Evolutionary conservation across 1,140 invertebrate species (phyloP).

Genomic region (Apis florea): DNA sequence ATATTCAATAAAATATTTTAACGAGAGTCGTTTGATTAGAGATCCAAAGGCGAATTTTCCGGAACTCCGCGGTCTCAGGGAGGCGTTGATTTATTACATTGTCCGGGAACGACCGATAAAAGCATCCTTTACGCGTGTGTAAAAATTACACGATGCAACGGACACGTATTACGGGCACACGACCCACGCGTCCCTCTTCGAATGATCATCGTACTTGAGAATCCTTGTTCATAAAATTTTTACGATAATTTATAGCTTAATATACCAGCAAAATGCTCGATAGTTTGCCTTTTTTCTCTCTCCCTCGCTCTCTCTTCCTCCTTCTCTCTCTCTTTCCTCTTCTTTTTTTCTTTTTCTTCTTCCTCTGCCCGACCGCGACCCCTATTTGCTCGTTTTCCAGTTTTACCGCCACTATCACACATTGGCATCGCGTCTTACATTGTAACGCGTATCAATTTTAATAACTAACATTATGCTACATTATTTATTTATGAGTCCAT

Average conservation of each 20-base stretch:
- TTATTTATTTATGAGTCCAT: neutral
- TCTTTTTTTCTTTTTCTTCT: neutral
- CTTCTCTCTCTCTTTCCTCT: neutral
- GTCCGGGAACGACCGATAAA: constrained; percentile 35
- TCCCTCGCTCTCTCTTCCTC: no score
- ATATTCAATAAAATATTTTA: neutral
- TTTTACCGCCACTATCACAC: neutral
- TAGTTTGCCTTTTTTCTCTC: neutral
- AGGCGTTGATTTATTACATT: constrained; percentile 43
- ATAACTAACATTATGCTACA: neutral
- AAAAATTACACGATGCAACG: constrained; percentile 38
- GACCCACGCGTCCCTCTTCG: constrained; percentile 29
- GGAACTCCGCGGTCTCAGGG: constrained; percentile 11
- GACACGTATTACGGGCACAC: constrained; percentile 40
- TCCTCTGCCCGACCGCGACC: neutral
- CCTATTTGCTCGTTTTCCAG: neutral
- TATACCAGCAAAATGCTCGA: constrained; percentile 12
- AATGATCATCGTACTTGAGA: constrained; percentile 26
- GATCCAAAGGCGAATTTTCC: constrained; percentile 1
- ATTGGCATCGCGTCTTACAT: neutral
- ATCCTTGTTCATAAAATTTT: constrained; percentile 42
- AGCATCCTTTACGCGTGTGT: constrained; percentile 39
- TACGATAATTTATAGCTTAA: constrained; percentile 46
- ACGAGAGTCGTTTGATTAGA: constrained; percentile 10
- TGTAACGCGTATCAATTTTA: neutral